A percentile compares a stretch with the other conserved stretches of the same genome.
Evolutionary conservation across 2,797 vertebrate genomes (phyloP).

Genomic region (Anolis apletophallus): DNA sequence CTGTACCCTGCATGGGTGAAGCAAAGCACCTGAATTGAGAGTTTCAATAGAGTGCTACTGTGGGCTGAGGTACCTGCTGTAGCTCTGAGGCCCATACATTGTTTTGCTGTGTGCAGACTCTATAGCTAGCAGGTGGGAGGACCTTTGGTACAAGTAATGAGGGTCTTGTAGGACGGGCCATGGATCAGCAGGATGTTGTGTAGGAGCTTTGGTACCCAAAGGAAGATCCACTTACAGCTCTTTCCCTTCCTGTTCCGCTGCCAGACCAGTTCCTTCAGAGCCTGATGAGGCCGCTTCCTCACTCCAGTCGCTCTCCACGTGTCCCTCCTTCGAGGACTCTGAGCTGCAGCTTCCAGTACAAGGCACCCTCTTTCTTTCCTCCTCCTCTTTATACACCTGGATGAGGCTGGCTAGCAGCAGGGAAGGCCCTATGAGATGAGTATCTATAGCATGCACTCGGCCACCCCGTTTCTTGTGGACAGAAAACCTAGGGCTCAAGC

Average conservation of each 20-base stretch:
- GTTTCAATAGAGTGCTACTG: conserved; percentile 60
- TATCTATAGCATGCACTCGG: conserved; percentile 64
- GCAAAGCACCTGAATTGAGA: not conserved
- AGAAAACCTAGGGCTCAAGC: conserved; percentile 80
- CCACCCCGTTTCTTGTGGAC: conserved; percentile 70
- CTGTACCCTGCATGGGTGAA: conserved; percentile 69
- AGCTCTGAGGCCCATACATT: conserved; percentile 76
- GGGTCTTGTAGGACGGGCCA: conserved; percentile 75
- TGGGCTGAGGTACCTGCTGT: conserved; percentile 79
- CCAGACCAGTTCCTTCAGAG: conserved; percentile 33
- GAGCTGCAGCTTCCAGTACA: not conserved
- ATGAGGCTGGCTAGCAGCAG: conserved; percentile 81
- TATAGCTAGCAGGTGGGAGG: conserved; percentile 79
- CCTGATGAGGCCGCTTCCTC: not conserved
- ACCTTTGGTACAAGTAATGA: conserved; percentile 81
- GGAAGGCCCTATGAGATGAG: conserved; percentile 81
- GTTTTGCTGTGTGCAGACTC: conserved; percentile 60
- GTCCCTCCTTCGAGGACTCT: conserved; percentile 23
- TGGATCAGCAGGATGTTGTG: conserved; percentile 18
- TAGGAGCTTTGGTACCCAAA: conserved; percentile 44
- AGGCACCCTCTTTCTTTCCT: not conserved
- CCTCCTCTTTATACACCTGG: conserved; percentile 72
- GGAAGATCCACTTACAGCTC: conserved; percentile 39
- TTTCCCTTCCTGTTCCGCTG: not conserved
- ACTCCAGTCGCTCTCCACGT: conserved; percentile 30